Evolutionary conservation across 2,888 invertebrate genomes (phyloP), one percentile per base, ranked within the genome.

Genomic region (Athalia cordata): DNA sequence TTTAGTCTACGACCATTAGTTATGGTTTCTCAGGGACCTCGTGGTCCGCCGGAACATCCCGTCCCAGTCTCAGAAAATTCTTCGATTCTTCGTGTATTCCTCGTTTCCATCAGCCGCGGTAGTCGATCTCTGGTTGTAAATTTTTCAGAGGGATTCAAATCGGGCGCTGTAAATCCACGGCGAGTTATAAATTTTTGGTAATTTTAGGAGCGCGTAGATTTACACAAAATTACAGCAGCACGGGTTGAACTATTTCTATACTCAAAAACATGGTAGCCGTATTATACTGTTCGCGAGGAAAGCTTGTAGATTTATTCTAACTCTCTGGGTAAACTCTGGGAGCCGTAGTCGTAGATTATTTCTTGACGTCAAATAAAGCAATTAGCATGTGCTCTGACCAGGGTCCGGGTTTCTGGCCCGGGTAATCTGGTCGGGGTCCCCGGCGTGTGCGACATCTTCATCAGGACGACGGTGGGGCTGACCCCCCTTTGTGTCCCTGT

Each of bases 361-460:
- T 89, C 90, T 87, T 86, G 87, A 88, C 89, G 90, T 90, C 90
- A 89, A 90, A 90, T 90, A 89, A 90, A 90, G 90, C 90, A 90
- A 90, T 90, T 90, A 90, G 89, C 90, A 87, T 88, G 88, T 88
- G 87, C 88, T 87, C 86, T 87, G 89, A 87, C 88, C 88, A 87
- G 85, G 85, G 84, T 86, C 87, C 85, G 84, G 83, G 85, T 83
- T 85, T 85, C 85, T 84, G 84, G 87, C 85, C 84, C 84, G 86
- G 85, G 88, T 89, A 89, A 89, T 89, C 89, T 89, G 87, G 84
- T 80, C 83, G 75, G 83, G 82, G 87, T 90, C 90, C 90, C 90
- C 85, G 87, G 89, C 87, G 90, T 87, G 89, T 88, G 88, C 89
- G 90, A 88, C 89, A 90, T 90, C 90, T 90, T 90, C 90, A 90